Conservation (phyloP, 92 coral and sea anemone species). For the Plumapathes pennacea region DNA sequence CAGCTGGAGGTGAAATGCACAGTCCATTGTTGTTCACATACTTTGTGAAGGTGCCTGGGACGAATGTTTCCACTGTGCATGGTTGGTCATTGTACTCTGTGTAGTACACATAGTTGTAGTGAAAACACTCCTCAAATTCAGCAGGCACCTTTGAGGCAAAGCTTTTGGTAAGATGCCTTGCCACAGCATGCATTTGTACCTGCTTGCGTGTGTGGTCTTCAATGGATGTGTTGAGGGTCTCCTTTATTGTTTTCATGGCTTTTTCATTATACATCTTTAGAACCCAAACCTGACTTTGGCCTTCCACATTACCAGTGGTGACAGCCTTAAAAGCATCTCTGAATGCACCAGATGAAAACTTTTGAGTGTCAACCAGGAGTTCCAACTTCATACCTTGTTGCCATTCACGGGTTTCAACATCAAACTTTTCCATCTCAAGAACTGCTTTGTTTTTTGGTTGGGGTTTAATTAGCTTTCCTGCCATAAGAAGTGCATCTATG, state of each 20-base stretch:
- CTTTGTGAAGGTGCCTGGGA: conserved; percentile 57
- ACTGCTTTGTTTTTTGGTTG: conserved; percentile 23
- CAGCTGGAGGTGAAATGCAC: conserved; percentile 23
- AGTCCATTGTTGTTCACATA: conserved; percentile 52
- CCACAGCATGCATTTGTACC: conserved; percentile 64
- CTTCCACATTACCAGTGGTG: conserved; percentile 1
- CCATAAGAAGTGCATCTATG: conserved; percentile 52
- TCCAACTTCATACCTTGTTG: conserved; percentile 35
- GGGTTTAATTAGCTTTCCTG: conserved; percentile 68
- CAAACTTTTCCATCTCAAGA: conserved; percentile 60
- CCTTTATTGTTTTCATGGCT: conserved; percentile 29
- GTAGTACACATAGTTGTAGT: conserved; percentile 49
- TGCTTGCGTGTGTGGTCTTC: conserved; percentile 46
- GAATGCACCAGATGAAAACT: conserved; percentile 61
- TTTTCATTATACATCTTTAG: conserved; percentile 37
- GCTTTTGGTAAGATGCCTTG: conserved; percentile 52
- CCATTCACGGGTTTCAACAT: conserved; percentile 53
- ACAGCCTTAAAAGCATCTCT: conserved; percentile 27
- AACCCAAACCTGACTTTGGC: conserved; percentile 37
- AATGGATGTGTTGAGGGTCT: conserved; percentile 13
- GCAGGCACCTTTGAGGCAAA: conserved; percentile 33
- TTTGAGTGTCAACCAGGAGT: conserved; percentile 37
- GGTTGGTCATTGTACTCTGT: conserved; percentile 48
- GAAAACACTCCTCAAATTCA: conserved; percentile 49
- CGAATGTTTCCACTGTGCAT: conserved; percentile 59